Percentiles rank a stretch among this genome's conserved stretches.
Conservation (phyloP, 2,888 invertebrate genomes). For the Chrysolina haemoptera region DNA sequence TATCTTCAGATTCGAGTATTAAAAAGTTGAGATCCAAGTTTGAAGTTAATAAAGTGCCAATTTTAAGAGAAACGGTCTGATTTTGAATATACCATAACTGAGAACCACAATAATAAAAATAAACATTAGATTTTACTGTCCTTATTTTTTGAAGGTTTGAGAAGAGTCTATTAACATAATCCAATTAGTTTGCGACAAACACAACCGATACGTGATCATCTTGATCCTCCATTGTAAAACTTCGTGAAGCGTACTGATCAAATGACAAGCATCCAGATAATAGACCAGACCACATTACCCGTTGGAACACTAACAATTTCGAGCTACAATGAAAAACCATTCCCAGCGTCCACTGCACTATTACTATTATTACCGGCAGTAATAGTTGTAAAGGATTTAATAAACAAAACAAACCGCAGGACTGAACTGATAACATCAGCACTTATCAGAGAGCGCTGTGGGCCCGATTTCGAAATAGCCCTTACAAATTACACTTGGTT, state of each 20-base stretch:
- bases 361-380: conserved; percentile 54
- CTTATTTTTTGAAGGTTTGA: no score
- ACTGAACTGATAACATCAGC: conserved; percentile 61
- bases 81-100: no score
- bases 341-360: conserved; percentile 25
- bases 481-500: conserved; percentile 67
- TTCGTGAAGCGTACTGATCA: background rate
- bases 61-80: no score
- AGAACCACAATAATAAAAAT: no score
- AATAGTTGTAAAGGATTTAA: conserved; percentile 63
- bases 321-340: conserved; percentile 28
- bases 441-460: conserved; percentile 57
- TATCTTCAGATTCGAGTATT: no score
- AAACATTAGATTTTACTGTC: no score
- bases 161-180: no score
- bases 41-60: no score
- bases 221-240: no score
- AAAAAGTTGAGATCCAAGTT: no score
- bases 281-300: background rate
- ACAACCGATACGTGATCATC: no score
- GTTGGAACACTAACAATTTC: conserved; percentile 9
- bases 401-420: conserved; percentile 65
- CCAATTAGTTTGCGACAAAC: no score
- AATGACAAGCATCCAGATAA: background rate
- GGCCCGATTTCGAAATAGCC: conserved; percentile 60